Base-by-base conservation (phyloP, 2,888 invertebrate genomes). In the Anodontia alba region DNA sequence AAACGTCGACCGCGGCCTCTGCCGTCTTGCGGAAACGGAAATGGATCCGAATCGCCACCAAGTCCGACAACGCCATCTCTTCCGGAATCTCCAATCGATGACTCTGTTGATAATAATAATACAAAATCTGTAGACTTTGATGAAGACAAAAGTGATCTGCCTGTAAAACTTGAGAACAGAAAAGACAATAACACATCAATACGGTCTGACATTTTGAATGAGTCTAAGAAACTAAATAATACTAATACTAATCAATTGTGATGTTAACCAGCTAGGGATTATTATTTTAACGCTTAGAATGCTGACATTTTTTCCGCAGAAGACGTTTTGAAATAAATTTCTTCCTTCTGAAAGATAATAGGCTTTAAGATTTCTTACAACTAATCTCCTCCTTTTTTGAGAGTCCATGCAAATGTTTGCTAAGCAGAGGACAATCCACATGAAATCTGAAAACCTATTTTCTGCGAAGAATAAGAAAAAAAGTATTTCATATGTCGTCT, bases 1-100 rank as follows among this genome's bases (percentile, higher is more conserved):
- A 94, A 93, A 78, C 87, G 91, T 78, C 85, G 92, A 62, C 93
- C 92, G 5, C 87, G 90, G 38, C 91, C 90, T 26, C 84, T 88
- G 26, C 80, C 90, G 38, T 72, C 84, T 10, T 67, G 73, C 3
- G 74, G 78, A 57, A 71, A 78, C 51, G 76, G 80, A 73, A 80
- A 72, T 68, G 77, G 75, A 72, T 81, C 87, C 15, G 89, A 87
- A 70, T 88, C 89, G 29, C 89, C 89, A 33, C 73, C 84, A 20
- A 86, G 83, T 80, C 86, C 86, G 23, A 72, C 72, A 46, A 74
- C 79, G 66, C 77, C 82, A 67, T 82, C 85, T 78, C 85, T 76
- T 80, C 85, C 80, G 71, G 81, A 73, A 69, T 86, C 86, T 12
- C 86, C 86, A 23, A 57, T 23, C 33, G 83, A 83, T 31, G 66